Base-by-base conservation (phyloP, 1,140 invertebrate species). In the Ceratina calcarata region DNA sequence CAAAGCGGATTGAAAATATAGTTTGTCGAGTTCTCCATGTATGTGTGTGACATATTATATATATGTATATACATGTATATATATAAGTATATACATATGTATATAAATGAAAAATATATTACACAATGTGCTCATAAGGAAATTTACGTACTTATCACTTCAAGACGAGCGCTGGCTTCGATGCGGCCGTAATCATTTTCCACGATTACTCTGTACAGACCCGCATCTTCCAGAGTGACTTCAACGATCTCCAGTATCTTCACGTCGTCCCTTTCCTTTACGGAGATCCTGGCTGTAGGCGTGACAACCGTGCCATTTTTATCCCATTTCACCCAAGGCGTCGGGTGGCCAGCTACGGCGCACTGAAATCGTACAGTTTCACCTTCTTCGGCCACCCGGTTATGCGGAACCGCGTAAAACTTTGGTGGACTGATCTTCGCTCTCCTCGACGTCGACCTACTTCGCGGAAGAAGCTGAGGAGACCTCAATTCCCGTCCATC, bases 331-430 rank as follows among this genome's bases (percentile, higher is more conserved):
- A 95, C 94, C 95, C 95, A 96, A 0, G 97, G 97, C 0, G 94
- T 91, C 0, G 97, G 97, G 84, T 97, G 94, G 1, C 97, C 97
- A 10, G 94, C 94, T 0, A 97, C 95, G 2, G 96, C 95, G 85
- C 96, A 97, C 85, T 97, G 96, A 91, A 98, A 97, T 10, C 95
- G 91, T 1, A 96, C 95, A 1, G 95, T 96, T 83, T 97, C 96
- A 12, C 97, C 97, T 91, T 97, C 96, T 88, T 97, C 96, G 0
- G 95, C 96, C 8, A 97, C 95, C 64, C 96, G 95, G 89, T 97
- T 97, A 88, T 97, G 96, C 1, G 97, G 97, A 75, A 97, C 96
- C 24, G 97, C 96, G 90, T 97, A 97, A 92, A 98, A 98, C 91
- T 97, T 97, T 0, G 97, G 97, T 2, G 96, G 93, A 55, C 93